Percentiles rank a stretch among this genome's conserved stretches.
Conservation (phyloP, 2,113 vertebrate species). For the Electrona antarctica region DNA sequence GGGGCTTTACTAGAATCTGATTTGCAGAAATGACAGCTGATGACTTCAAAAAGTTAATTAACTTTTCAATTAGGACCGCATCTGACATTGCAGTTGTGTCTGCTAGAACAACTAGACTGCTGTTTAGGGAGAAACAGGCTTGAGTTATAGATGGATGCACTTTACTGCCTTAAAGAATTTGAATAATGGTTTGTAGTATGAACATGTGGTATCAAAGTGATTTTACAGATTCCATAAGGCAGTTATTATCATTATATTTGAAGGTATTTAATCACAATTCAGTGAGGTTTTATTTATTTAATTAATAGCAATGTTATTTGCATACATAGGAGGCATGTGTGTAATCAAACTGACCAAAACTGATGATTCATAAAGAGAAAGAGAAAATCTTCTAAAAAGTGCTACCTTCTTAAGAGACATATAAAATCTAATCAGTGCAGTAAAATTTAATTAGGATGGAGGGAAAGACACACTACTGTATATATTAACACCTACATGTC, state of each 20-base stretch:
- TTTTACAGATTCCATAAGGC: background rate
- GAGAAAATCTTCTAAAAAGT: background rate
- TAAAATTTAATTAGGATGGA: background rate
- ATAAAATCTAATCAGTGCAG: background rate
- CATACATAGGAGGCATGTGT: too few relatives aligned
- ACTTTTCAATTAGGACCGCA: constrained; percentile 94
- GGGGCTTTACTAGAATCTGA: constrained; percentile 86
- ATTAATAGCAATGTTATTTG: background rate
- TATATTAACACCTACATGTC: background rate
- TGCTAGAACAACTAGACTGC: constrained; percentile 63
- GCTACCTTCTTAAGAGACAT: background rate
- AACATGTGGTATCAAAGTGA: constrained; percentile 21
- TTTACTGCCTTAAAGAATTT: constrained; percentile 37
- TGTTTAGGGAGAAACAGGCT: constrained; percentile 52
- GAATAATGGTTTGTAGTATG: constrained; percentile 47
- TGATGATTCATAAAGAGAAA: background rate
- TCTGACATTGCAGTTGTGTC: constrained; percentile 84
- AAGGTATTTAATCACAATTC: background rate
- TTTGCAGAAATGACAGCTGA: constrained; percentile 94
- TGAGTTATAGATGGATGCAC: constrained; percentile 46
- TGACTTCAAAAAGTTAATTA: constrained; percentile 98
- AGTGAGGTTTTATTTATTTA: background rate
- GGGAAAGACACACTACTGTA: background rate
- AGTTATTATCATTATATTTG: background rate
- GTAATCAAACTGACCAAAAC: background rate